Evolutionary conservation across 2,113 vertebrate genomes (phyloP), one percentile per base, ranked within the genome.

Genomic region (Columba livia): DNA sequence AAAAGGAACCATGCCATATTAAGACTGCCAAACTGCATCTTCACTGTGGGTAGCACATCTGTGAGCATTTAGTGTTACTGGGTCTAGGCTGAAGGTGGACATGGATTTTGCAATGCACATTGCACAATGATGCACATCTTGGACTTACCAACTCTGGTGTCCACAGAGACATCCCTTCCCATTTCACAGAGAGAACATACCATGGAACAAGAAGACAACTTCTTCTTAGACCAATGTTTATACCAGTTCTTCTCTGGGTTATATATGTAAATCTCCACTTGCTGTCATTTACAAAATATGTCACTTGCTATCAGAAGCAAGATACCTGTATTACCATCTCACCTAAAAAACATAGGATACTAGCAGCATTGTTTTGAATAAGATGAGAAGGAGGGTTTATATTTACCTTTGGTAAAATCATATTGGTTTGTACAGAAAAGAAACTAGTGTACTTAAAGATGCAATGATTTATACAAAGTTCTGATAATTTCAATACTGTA

Each of bases 111-210:
- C 32, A 56, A 15, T 48, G 21, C 5, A 16, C 4, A 21, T 74
- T 0, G 1, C 25, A 62, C 14, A 13, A 9, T 19, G 21, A 50
- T 50, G 11, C 8, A 28, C 19, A n/a, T 9, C 0, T 0, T 71
- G 12, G 38, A 65, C 3, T 69, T 85, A 32, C 1, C 7, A 38
- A 6, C 5, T 8, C 51, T 4, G 5, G 2, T 47, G 26, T 88
- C n/a, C n/a, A 28, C 16, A 42, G 4, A 24, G 12, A 34, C 18
- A 16, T 16, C 15, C 74, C 20, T 84, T 87, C 44, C 38, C 16
- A 53, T 75, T 87, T 82, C 32, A 50, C 24, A 29, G 8, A 18
- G 5, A 91, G 25, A 12, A 36, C 31, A 14, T 23, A 47, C 1
- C 14, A 40, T 5, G 8, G 48, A 83, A 36, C 11, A 62, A 2